phyloP scores from a whole-genome alignment of 1,140 invertebrate genomes.

The Penaeus chinensis region DNA sequence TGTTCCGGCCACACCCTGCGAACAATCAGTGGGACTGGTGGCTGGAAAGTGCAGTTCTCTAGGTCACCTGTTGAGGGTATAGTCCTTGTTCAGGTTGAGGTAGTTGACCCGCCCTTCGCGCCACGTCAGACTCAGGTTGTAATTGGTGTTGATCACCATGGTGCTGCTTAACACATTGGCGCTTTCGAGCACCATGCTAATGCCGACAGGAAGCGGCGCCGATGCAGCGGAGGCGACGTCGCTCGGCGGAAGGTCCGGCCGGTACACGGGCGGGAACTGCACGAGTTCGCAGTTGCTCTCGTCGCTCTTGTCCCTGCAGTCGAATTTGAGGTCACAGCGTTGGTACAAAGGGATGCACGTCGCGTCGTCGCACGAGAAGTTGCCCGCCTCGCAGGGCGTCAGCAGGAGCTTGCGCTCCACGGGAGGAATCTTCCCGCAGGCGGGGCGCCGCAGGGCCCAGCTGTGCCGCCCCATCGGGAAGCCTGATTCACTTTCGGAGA shows the following conservation, averaged over 20 bases:
- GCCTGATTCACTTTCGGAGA: slow-evolving; percentile 32
- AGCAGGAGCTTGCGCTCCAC: slow-evolving; percentile 40
- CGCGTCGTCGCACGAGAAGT: slow-evolving; percentile 69
- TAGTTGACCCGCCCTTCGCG: slow-evolving; percentile 56
- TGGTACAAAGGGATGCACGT: slow-evolving; percentile 68
- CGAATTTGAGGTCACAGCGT: slow-evolving; percentile 75
- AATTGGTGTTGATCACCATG: slow-evolving; percentile 58
- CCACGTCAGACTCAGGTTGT: slow-evolving; percentile 61
- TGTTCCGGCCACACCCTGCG: neutral
- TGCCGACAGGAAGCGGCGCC: slow-evolving; percentile 41
- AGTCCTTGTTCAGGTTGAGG: slow-evolving; percentile 62
- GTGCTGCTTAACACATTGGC: slow-evolving; percentile 53
- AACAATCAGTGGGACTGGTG: no score
- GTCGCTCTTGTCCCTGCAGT: slow-evolving; percentile 81
- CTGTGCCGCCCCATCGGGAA: slow-evolving; percentile 54
- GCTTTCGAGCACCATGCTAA: slow-evolving; percentile 52
- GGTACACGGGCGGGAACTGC: slow-evolving; percentile 54
- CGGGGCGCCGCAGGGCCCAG: slow-evolving; percentile 44
- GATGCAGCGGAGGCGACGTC: slow-evolving; percentile 2
- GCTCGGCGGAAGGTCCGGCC: slow-evolving; percentile 59
- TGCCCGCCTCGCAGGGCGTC: slow-evolving; percentile 56
- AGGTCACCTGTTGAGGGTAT: slow-evolving; percentile 58
- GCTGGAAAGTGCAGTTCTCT: neutral
- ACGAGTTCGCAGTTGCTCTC: slow-evolving; percentile 74
- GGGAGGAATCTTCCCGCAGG: slow-evolving; percentile 43